phyloP scores from a whole-genome alignment of 2,888 invertebrate genomes.

The Protophormia terraenovae region DNA sequence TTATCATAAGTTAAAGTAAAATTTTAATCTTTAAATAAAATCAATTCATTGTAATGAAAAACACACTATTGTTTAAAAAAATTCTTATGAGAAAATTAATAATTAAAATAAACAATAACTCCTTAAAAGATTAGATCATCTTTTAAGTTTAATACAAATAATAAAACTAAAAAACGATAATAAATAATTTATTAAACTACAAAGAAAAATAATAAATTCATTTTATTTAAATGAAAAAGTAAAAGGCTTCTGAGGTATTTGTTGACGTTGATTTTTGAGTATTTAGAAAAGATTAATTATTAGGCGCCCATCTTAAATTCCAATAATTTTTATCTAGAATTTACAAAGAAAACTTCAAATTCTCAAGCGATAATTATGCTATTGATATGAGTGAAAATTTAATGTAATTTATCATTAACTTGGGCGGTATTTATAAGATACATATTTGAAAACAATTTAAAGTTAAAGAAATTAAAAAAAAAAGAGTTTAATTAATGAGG shows the following conservation, averaged over 20 bases:
- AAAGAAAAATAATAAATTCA: conserved; percentile 15
- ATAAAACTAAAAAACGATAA: conserved; percentile 9
- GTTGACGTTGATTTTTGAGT: conserved; percentile 53
- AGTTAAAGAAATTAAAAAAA: background rate
- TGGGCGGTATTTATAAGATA: background rate
- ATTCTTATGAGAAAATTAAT: background rate
- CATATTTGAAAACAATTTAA: conserved; percentile 26
- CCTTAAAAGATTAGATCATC: conserved; percentile 11
- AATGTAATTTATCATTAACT: background rate
- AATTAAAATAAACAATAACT: conserved; percentile 15
- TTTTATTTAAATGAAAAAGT: background rate
- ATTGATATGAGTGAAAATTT: background rate
- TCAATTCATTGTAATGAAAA: background rate
- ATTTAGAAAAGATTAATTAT: conserved; percentile 76
- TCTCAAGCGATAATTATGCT: conserved; percentile 9
- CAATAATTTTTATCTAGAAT: background rate
- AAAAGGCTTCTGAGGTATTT: conserved; percentile 50
- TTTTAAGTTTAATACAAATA: conserved; percentile 24
- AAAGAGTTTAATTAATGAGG: conserved; percentile 46
- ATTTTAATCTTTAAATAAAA: background rate
- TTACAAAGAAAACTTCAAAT: background rate
- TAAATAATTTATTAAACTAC: background rate
- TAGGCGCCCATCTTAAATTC: conserved; percentile 64
- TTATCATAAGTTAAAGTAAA: background rate
- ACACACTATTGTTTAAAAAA: background rate